Base-by-base conservation (phyloP, 2,888 invertebrate species). In the Habrosyne pyritoides region DNA sequence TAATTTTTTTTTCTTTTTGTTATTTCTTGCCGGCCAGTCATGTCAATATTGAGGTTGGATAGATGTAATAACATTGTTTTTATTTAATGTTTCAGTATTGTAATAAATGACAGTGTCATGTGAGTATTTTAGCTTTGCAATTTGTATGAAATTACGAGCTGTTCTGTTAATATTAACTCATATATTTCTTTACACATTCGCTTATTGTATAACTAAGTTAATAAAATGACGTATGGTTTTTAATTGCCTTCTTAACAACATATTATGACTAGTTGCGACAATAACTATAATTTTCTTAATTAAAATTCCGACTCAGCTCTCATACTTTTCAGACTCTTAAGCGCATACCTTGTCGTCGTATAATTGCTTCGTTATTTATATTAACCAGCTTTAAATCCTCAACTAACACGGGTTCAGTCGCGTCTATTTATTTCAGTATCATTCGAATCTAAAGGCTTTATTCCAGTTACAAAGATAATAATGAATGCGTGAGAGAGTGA, bases 291-390 rank as follows among this genome's bases (percentile, higher is more conserved):
- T 18, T 42, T 42, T 42, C 42, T 42, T 8, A 18, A 42, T 42
- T 42, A 42, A 42, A 6, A 42, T 18, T 42, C 36, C 14, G 1
- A 14, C 14, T 42, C 7, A 42, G 42, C 42, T 42, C n/a, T 42
- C 18, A 18, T 5, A 42, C 18, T 42, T 18, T 42, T 42, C 42
- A 42, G 18, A 42, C 18, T 7, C 42, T 42, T 18, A 18, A 42
- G 42, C 42, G 42, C 42, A 18, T 42, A 18, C 42, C 18, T 42
- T 42, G 18, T 42, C 18, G 7, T 42, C 7, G 18, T 42, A 18
- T 42, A 42, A 42, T 42, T 42, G 42, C 51, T n/a, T 47, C 24
- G 30, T 51, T 55, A 24, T 51, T 52, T 47, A 52, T 55, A 42
- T 18, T 18, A 42, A 33, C 4, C 1, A 42, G 42, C 18, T 18